phyloP scores from a whole-genome alignment of 2,888 invertebrate species.

The Nowickia ferox region DNA sequence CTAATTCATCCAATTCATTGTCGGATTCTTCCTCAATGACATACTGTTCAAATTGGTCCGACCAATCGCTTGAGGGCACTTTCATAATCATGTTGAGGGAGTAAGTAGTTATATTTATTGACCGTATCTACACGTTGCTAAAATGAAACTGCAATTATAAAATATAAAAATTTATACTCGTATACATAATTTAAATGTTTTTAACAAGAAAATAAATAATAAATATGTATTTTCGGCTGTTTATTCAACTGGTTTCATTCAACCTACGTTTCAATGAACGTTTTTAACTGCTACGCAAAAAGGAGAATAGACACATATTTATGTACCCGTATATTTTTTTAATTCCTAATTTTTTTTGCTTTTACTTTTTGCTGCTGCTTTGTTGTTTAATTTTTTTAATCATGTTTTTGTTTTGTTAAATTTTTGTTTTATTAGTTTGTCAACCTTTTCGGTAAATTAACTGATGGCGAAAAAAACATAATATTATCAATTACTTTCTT shows the following conservation, averaged over 20 bases:
- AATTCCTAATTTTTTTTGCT: slow-evolving; percentile 9
- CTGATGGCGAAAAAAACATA: slow-evolving; percentile 12
- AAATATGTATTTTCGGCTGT: neutral
- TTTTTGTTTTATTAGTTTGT: slow-evolving; percentile 46
- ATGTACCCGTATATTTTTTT: slow-evolving; percentile 10
- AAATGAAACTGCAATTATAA: slow-evolving; percentile 62
- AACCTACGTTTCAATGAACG: slow-evolving; percentile 7
- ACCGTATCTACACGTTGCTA: slow-evolving; percentile 4
- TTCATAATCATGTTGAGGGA: slow-evolving; percentile 80
- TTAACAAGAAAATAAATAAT: neutral
- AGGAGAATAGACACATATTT: too few species aligned
- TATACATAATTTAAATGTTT: neutral
- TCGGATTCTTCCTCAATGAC: slow-evolving; percentile 81
- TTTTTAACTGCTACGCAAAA: slow-evolving; percentile 50
- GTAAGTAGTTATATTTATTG: slow-evolving; percentile 58
- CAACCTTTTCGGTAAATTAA: slow-evolving; percentile 40
- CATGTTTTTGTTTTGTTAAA: neutral
- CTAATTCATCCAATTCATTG: slow-evolving; percentile 80
- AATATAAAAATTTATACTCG: neutral
- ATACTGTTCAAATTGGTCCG: slow-evolving; percentile 80
- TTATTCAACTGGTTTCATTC: slow-evolving; percentile 50
- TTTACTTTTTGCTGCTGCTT: slow-evolving; percentile 27
- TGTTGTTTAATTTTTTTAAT: slow-evolving; percentile 16
- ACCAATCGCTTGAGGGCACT: slow-evolving; percentile 82
- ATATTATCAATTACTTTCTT: slow-evolving; percentile 3